phyloP scores from a whole-genome alignment of 2,888 invertebrate species.

The Drosophila imparisetae region DNA sequence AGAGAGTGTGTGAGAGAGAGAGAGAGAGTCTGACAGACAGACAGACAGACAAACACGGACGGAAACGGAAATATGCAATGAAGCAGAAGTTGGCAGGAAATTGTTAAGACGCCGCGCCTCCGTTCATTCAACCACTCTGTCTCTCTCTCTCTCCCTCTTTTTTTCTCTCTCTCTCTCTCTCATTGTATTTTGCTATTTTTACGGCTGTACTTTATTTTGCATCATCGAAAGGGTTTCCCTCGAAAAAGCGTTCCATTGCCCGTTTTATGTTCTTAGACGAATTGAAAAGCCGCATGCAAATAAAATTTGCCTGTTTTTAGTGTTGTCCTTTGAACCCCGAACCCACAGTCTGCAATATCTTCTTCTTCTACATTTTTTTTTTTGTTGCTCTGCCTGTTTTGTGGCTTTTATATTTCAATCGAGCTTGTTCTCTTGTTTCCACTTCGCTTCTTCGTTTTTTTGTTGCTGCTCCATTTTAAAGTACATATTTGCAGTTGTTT shows the following conservation, averaged over 20 bases:
- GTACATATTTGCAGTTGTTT: conserved; percentile 32
- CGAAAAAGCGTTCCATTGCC: conserved; percentile 15
- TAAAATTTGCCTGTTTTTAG: conserved; percentile 71
- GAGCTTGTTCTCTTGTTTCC: conserved; percentile 31
- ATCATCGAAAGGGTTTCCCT: conserved; percentile 74
- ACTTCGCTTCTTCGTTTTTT: conserved; percentile 15
- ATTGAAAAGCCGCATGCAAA: conserved; percentile 78
- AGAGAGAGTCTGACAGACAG: conserved; percentile 14
- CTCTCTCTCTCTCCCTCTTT: background rate
- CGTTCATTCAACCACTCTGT: conserved; percentile 13
- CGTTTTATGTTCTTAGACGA: conserved; percentile 73
- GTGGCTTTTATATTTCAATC: conserved; percentile 74
- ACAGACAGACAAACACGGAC: conserved; percentile 41
- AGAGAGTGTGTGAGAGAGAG: background rate
- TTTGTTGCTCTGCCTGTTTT: conserved; percentile 45
- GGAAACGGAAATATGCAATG: conserved; percentile 79
- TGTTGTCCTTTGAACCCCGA: conserved; percentile 64
- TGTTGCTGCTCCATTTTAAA: conserved; percentile 33
- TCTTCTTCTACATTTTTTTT: background rate
- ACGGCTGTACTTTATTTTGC: conserved; percentile 65
- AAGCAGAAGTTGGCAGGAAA: conserved; percentile 80
- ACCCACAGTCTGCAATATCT: conserved; percentile 21
- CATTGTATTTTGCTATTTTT: conserved; percentile 40
- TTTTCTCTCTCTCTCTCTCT: conserved; percentile 8
- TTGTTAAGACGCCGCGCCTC: conserved; percentile 74